phyloP scores from a whole-genome alignment of 1,140 invertebrate genomes.

The Apis cerana region DNA sequence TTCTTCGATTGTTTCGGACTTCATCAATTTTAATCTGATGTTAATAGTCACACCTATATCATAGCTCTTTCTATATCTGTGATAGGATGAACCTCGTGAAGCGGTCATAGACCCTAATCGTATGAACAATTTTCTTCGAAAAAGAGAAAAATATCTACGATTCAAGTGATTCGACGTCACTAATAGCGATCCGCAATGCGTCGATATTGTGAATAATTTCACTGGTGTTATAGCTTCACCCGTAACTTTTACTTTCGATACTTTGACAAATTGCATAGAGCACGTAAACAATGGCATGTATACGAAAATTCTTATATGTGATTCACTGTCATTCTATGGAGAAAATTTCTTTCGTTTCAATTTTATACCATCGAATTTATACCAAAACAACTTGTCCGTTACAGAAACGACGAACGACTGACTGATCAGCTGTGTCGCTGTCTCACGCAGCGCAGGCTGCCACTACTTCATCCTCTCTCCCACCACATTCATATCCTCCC shows the following conservation, averaged over 20 bases:
- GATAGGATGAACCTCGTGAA: conserved; percentile 45
- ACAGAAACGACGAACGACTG: conserved; percentile 49
- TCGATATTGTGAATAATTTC: conserved; percentile 11
- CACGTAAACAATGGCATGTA: conserved; percentile 44
- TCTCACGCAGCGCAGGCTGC: conserved; percentile 56
- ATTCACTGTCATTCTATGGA: conserved; percentile 10
- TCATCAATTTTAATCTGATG: conserved; percentile 64
- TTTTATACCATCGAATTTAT: not conserved
- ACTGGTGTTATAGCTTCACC: conserved; percentile 1
- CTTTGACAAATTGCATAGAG: conserved; percentile 57
- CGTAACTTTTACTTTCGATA: conserved; percentile 21
- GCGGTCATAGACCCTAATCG: conserved; percentile 68
- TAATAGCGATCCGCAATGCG: conserved; percentile 31
- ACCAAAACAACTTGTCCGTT: conserved; percentile 39
- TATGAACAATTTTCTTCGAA: conserved; percentile 32
- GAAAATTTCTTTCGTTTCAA: not conserved
- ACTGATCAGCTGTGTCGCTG: conserved; percentile 69
- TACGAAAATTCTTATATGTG: conserved; percentile 4
- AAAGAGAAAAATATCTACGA: conserved; percentile 21
- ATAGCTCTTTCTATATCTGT: conserved; percentile 11
- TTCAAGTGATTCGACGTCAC: conserved; percentile 39
- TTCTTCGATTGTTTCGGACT: conserved; percentile 52
- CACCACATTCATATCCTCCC: conserved; percentile 7
- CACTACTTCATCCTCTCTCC: conserved; percentile 37
- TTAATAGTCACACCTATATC: conserved; percentile 40